Base-by-base conservation (phyloP, 2,888 invertebrate genomes). In the Xylota sylvarum region DNA sequence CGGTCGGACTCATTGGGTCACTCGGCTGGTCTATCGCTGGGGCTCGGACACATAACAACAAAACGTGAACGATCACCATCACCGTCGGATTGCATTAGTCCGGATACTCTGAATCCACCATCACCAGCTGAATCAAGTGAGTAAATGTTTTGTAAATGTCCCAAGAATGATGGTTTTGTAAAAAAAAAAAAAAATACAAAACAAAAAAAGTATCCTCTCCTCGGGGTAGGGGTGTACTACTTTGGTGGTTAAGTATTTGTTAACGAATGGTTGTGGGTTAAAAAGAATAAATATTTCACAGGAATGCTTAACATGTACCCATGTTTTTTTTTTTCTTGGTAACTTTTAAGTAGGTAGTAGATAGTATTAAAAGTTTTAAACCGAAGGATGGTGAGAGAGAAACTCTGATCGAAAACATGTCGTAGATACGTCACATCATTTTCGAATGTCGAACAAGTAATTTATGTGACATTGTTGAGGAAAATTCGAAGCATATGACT, bases 81-180 rank as follows among this genome's bases (percentile, higher is more conserved):
- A 92, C 97, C 97, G 89, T 96, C 96, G 92, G 97, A 97, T 92
- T 97, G 97, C 93, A 96, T 97, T 94, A 97, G 97, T 92, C 97
- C 97, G 83, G 97, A 97, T 93, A 96, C 97, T 91, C 95, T 97
- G 93, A 97, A 97, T 94, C 97, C 97, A 91, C 96, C 97, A 89
- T 97, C 97, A 91, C 97, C 97, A 90, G 97, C 97, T 92, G 97
- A 97, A 93, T 97, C 97, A 93, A 97, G 97, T 97, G 92, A 95
- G 96, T 95, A 92, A 10, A 27, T 35, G 5, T 65, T 37, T 9
- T 43, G 6, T 12, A n/a, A 35, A 4, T 10, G 12, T 19, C 12
- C 4, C 40, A 23, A 23, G 5, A n/a, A 9, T 10, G 0, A 40
- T 5, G 10, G 10, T 43, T 46, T 14, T 2, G 19, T 48, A 48